Base-by-base conservation (phyloP, 2,113 vertebrate genomes). In the Amblyopsis rosae region DNA sequence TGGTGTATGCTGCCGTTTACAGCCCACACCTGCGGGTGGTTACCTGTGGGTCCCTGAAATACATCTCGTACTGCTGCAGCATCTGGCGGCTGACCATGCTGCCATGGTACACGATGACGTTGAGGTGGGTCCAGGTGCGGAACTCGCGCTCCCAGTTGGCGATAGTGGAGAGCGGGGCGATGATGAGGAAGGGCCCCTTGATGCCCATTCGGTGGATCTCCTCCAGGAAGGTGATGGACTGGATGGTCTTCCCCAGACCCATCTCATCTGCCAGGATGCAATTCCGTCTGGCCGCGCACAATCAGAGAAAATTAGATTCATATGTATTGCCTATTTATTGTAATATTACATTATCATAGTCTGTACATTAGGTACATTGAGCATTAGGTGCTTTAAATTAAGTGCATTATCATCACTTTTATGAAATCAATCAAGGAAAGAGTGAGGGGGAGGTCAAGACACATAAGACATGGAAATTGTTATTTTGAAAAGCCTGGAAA, bases 261-360 rank as follows among this genome's bases (percentile, higher is more conserved):
- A 99, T 99, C 92, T 99, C 98, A 82, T 99, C 97, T 3, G 97
- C 97, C 90, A 99, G 94, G 91, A 99, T 99, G 91, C 98, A 99
- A 91, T 99, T 99, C 75, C 95, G 93, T 76, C 98, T 99, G 80
- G 70, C 7, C 3, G 12, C 5, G 35, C 16, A 16, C 16, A 7
- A 17, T 56, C 19, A 56, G n/a, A 16, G 13, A 41, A 41, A 41
- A 41, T 41, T 41, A 41, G 0, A 41, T 41, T 41, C 0, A 41
- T 41, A 41, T 41, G 4, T 41, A 41, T 41, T 41, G 7, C 19
- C 19, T 26, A 26, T 26, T 26, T 26, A 26, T 26, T 26, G 19
- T 26, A 26, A 26, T 26, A 26, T 26, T 26, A 26, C 19, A 26
- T 26, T 26, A 26, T 26, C 19, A 26, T 26, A 26, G 19, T 26